These are phyloP conservation scores for Phocides pigmalion DNA, from an alignment of 1,140 invertebrate genomes.

Conservation along the genomic window DNA sequence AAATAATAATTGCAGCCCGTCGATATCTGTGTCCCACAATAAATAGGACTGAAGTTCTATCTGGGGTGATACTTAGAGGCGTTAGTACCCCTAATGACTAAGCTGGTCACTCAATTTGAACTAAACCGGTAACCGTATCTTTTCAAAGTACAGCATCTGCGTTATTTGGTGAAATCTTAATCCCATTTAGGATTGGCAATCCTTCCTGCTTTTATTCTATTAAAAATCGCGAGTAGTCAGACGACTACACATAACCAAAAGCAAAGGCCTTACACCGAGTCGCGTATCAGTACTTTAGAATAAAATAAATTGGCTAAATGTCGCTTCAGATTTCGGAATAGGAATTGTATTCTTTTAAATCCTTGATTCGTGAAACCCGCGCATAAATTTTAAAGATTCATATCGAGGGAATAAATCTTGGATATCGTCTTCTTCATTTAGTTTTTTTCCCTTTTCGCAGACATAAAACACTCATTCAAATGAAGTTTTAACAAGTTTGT, in stretches of 20 bases:
- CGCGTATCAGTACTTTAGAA: constrained; percentile 19
- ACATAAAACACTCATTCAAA: constrained; percentile 33
- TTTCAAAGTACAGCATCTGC: too few relatives aligned
- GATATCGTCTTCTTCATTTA: constrained; percentile 21
- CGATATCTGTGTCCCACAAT: too few relatives aligned
- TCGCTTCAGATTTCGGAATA: constrained; percentile 19
- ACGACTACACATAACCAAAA: neutral
- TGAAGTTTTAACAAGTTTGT: constrained; percentile 25
- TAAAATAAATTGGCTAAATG: constrained; percentile 28
- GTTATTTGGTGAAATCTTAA: too few relatives aligned
- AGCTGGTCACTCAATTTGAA: too few relatives aligned
- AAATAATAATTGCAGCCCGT: too few relatives aligned
- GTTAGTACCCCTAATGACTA: too few relatives aligned
- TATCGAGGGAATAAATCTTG: constrained; percentile 28
- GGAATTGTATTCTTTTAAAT: constrained; percentile 33
- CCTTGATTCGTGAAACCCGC: constrained; percentile 2
- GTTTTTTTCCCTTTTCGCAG: constrained; percentile 23
- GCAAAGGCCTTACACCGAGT: neutral
- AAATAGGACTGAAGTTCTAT: too few relatives aligned
- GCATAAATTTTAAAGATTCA: constrained; percentile 33
- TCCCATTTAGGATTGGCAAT: too few relatives aligned
- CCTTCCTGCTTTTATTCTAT: too few relatives aligned
- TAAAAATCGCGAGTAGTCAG: neutral
- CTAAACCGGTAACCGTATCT: too few relatives aligned
- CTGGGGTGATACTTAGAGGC: too few relatives aligned